These are phyloP conservation scores for Enteromius treurensis DNA, from an alignment of 2,797 vertebrate species.

Conservation along the genomic window DNA sequence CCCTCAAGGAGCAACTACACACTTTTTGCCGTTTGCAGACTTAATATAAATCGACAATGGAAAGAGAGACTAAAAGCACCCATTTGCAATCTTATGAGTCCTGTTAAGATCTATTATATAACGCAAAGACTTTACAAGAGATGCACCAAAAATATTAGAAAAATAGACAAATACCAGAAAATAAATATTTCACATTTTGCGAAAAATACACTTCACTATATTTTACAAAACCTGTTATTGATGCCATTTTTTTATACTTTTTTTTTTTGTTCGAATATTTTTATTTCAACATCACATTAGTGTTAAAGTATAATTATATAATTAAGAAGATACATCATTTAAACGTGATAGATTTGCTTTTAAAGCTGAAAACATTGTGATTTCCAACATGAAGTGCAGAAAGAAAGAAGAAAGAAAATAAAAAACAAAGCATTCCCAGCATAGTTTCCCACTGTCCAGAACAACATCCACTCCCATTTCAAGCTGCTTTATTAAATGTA, in stretches of 20 bases:
- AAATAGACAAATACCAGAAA: background rate
- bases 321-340: too few relatives aligned
- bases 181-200: background rate
- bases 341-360: background rate
- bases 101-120: background rate
- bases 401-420: slow-evolving; percentile 20
- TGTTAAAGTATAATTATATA: too few relatives aligned
- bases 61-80: background rate
- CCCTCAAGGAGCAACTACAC: slow-evolving; percentile 43
- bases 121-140: background rate
- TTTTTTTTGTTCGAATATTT: background rate
- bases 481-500: background rate
- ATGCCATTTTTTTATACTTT: too few relatives aligned
- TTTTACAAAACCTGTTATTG: background rate
- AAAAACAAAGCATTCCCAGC: slow-evolving; percentile 43
- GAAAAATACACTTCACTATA: background rate
- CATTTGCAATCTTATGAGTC: background rate
- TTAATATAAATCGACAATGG: background rate
- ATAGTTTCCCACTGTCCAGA: slow-evolving; percentile 45
- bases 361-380: background rate
- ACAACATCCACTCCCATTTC: slow-evolving; percentile 17
- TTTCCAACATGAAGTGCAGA: background rate
- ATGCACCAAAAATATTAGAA: background rate
- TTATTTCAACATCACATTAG: too few relatives aligned
- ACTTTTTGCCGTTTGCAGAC: background rate